A percentile compares a stretch with the other conserved stretches of the same genome.
Conservation (phyloP, 2,797 vertebrate species). For the Mormyrus hasselquistii region DNA sequence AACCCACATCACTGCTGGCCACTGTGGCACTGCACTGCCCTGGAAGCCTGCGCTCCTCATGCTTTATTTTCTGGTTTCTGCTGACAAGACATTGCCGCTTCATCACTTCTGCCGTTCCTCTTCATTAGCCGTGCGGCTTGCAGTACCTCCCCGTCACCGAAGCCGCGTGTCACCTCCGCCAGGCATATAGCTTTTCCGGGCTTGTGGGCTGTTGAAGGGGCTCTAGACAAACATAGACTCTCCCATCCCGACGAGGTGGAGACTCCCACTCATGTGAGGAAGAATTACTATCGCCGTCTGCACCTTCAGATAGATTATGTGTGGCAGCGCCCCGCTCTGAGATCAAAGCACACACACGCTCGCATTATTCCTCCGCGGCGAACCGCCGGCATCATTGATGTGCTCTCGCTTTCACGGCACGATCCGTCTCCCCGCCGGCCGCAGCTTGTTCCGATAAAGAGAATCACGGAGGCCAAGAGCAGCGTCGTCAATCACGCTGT, state of each 20-base stretch:
- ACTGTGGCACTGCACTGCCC: not conserved
- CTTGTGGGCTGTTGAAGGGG: not conserved
- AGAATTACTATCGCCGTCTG: not conserved
- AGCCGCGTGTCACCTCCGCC: not conserved
- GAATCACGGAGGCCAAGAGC: not conserved
- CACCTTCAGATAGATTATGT: not conserved
- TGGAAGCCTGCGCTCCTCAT: not conserved
- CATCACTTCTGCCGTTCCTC: not conserved
- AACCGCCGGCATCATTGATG: not conserved
- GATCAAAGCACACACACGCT: not conserved
- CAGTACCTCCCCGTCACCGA: not conserved
- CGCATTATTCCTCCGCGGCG: not conserved
- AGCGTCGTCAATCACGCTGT: not conserved
- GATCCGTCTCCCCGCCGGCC: not conserved
- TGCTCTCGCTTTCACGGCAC: not conserved
- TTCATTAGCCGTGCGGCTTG: not conserved
- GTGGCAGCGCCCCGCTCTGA: not conserved
- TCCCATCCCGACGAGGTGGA: not conserved
- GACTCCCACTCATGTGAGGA: not conserved
- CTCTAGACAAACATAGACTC: not conserved
- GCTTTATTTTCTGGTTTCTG: not conserved
- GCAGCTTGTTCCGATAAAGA: conserved; percentile 10
- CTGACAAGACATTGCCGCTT: not conserved
- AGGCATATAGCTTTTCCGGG: not conserved
- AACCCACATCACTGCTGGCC: not conserved